These are phyloP conservation scores for Vesta saturnalis DNA, from an alignment of 2,888 invertebrate genomes.

Conservation along the genomic window DNA sequence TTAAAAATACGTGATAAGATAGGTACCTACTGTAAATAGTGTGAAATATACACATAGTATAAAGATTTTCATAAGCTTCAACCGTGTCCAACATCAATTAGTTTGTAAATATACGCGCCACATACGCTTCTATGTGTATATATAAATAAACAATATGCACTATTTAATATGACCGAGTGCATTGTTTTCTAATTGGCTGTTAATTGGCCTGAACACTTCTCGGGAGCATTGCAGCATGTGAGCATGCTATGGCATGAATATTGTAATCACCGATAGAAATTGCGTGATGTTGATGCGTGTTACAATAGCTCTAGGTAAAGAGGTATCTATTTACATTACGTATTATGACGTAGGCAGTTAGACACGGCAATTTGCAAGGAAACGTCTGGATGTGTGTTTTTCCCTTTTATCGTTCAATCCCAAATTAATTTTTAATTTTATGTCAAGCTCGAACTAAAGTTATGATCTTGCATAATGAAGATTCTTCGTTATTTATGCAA, in stretches of 20 bases:
- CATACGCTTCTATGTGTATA: conserved; percentile 18
- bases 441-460: too few relatives aligned
- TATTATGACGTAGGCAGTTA: conserved; percentile 46
- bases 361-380: conserved; percentile 45
- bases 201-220: conserved; percentile 50
- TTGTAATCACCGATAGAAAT: conserved; percentile 48
- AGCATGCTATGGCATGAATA: conserved; percentile 43
- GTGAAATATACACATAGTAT: conserved; percentile 16
- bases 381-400: conserved; percentile 42
- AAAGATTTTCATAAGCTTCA: conserved; percentile 24
- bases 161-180: conserved; percentile 45
- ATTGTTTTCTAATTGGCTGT: conserved; percentile 49
- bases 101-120: conserved; percentile 29
- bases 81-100: conserved; percentile 33
- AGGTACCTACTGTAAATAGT: background rate
- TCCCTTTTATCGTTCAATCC: background rate
- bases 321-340: conserved; percentile 51
- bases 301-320: conserved; percentile 49
- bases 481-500: too few relatives aligned
- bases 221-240: conserved; percentile 47
- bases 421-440: background rate
- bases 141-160: conserved; percentile 43
- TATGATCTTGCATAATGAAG: too few relatives aligned
- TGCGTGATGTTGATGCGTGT: conserved; percentile 50
- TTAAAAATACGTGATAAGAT: background rate